phyloP scores from a whole-genome alignment of 2,797 vertebrate genomes.

The Lutjanus argentimaculatus region DNA sequence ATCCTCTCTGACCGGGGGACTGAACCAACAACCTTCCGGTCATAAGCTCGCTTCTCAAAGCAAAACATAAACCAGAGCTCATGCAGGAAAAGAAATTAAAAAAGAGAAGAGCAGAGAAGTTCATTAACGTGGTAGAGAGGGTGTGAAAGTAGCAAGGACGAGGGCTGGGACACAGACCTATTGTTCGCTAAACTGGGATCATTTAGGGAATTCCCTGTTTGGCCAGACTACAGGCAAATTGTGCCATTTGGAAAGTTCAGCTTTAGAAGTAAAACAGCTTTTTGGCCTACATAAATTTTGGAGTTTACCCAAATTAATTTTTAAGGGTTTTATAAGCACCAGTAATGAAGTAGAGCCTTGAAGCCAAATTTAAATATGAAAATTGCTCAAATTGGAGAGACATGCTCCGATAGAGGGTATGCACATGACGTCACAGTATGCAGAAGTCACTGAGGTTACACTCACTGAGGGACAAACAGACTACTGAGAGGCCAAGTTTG shows the following conservation, averaged over 20 bases:
- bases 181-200: conserved; percentile 3
- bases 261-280: neutral
- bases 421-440: no score
- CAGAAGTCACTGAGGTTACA: no score
- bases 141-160: neutral
- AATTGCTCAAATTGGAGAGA: neutral
- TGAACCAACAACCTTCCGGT: no score
- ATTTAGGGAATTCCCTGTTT: conserved; percentile 48
- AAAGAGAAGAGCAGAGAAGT: neutral
- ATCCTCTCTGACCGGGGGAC: no score
- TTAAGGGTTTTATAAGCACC: conserved; percentile 14
- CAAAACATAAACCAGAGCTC: neutral
- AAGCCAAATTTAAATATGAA: conserved; percentile 2
- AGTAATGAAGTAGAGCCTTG: neutral
- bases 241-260: conserved; percentile 24
- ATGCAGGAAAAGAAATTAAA: conserved; percentile 6
- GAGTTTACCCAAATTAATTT: conserved; percentile 18
- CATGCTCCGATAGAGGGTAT: neutral
- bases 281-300: conserved; percentile 26
- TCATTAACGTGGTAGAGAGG: neutral
- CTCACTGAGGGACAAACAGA: no score
- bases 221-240: conserved; percentile 9
- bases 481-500: no score
- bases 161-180: neutral
- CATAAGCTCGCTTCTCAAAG: no score